A percentile compares a stretch with the other conserved stretches of the same genome.
phyloP scores from a whole-genome alignment of 2,797 vertebrate genomes.

The Sphaeramia orbicularis region DNA sequence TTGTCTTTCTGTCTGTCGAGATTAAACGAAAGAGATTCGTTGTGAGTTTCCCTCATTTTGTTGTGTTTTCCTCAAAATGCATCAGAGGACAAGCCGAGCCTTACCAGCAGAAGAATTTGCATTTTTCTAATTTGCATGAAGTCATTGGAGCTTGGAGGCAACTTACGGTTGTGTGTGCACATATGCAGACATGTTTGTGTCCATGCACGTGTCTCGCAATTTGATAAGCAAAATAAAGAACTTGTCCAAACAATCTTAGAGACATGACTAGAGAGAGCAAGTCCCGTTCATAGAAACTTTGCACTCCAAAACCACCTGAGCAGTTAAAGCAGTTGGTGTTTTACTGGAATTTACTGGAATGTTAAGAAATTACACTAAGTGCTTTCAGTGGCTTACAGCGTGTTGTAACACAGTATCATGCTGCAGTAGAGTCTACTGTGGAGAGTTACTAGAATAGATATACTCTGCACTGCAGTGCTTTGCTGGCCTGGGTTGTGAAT shows the following conservation, averaged over 20 bases:
- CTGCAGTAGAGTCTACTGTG: conserved; percentile 52
- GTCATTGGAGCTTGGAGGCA: conserved; percentile 71
- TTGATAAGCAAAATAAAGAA: conserved; percentile 69
- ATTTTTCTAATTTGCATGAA: conserved; percentile 80
- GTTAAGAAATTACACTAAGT: conserved; percentile 46
- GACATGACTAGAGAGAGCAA: conserved; percentile 27
- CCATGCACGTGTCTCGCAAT: conserved; percentile 58
- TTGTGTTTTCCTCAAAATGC: conserved; percentile 70
- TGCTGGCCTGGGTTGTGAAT: conserved; percentile 70
- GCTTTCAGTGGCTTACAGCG: conserved; percentile 33
- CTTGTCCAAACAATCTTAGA: conserved; percentile 50
- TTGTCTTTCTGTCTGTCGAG: conserved; percentile 71
- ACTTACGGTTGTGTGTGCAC: conserved; percentile 67
- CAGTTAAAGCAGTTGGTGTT: conserved; percentile 15
- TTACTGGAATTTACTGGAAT: conserved; percentile 31
- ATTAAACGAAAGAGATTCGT: conserved; percentile 73
- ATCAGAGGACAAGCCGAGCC: conserved; percentile 66
- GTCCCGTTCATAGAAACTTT: conserved; percentile 36
- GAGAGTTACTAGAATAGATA: conserved; percentile 68
- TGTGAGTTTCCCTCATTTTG: conserved; percentile 49
- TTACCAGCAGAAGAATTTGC: conserved; percentile 64
- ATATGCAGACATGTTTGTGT: conserved; percentile 57
- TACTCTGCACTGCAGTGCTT: conserved; percentile 74
- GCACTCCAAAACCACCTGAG: conserved; percentile 17
- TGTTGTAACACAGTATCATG: conserved; percentile 47